A percentile compares a stretch with the other conserved stretches of the same genome.
These are phyloP conservation scores for Aspidiotus destructor DNA, from an alignment of 2,888 invertebrate genomes.

Conservation along the genomic window DNA sequence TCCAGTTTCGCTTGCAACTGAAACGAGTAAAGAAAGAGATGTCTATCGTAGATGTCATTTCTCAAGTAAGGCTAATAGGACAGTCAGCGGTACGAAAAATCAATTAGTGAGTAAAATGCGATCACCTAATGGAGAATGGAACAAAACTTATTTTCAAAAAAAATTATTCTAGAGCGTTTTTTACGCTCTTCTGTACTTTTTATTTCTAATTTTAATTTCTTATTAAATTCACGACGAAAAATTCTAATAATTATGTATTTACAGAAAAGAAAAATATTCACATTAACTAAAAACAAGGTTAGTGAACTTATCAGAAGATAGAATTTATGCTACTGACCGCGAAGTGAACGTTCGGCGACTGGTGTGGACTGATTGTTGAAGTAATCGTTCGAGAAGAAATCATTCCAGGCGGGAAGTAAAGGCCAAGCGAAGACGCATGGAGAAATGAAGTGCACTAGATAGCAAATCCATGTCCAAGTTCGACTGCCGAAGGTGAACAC, in stretches of 20 bases:
- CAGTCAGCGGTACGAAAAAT: too few relatives aligned
- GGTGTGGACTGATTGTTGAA: conserved; percentile 14
- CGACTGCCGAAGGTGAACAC: too few relatives aligned
- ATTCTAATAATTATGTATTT: background rate
- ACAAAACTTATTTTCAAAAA: background rate
- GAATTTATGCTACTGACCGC: conserved; percentile 16
- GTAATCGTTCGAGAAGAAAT: conserved; percentile 15
- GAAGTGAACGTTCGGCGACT: conserved; percentile 18
- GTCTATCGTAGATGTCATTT: too few relatives aligned
- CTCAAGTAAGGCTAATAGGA: too few relatives aligned
- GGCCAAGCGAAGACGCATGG: conserved; percentile 21
- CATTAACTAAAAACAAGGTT: background rate
- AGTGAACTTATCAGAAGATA: background rate
- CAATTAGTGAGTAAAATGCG: too few relatives aligned
- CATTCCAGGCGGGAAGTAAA: conserved; percentile 17
- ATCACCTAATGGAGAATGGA: too few relatives aligned
- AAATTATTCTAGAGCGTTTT: background rate
- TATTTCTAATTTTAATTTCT: background rate
- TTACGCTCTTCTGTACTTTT: too few relatives aligned
- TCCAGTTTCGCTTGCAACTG: too few relatives aligned
- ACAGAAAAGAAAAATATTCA: background rate
- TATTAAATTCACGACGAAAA: too few relatives aligned
- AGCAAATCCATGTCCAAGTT: conserved; percentile 1
- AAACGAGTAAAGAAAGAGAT: too few relatives aligned
- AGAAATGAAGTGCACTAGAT: conserved; percentile 6